Base-by-base conservation (phyloP, 2,113 vertebrate genomes). In the Columba janthina region DNA sequence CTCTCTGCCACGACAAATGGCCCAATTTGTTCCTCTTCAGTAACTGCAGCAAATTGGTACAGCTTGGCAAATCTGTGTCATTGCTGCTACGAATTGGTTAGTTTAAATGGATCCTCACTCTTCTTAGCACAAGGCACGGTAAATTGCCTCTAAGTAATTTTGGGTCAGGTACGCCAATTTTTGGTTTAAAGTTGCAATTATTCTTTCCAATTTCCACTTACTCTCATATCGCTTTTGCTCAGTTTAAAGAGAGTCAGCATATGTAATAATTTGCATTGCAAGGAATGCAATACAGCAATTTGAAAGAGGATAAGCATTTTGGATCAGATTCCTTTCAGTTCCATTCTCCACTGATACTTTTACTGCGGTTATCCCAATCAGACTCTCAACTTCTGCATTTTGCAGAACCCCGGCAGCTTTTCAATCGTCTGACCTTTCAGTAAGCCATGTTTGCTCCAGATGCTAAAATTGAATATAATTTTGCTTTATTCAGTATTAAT, bases 401-500 rank as follows among this genome's bases (percentile, higher is more conserved):
- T 93, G 64, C 53, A 82, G 56, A 89, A 60, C 32, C 28, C 67
- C 64, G 70, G 90, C 81, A 95, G 84, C 44, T 46, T 95, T 93
- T 83, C 90, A 97, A 91, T 90, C 94, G 46, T n/a, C 82, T 95
- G 93, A 91, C 77, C 88, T 97, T 97, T 98, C n/a, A 11, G 34
- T 66, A 96, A 97, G 88, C 60, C 62, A 32, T 93, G 69, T 91
- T 85, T 88, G 89, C 96, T 98, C 89, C 93, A 96, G 67, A 96
- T 94, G 80, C 73, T 95, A 94, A 97, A 97, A 96, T 38, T 92
- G 87, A 97, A 97, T 96, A 88, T 92, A 88, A 95, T 93, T 95
- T 93, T 74, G 89, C 88, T 97, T 90, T 96, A 95, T 96, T 97
- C 93, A 73, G 48, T 95, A 97, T 96, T 97, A 97, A 97, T 96